Evolutionary conservation across 2,113 vertebrate species (phyloP), one percentile per base, ranked within the genome.

Genomic region (Caranx ignobilis): DNA sequence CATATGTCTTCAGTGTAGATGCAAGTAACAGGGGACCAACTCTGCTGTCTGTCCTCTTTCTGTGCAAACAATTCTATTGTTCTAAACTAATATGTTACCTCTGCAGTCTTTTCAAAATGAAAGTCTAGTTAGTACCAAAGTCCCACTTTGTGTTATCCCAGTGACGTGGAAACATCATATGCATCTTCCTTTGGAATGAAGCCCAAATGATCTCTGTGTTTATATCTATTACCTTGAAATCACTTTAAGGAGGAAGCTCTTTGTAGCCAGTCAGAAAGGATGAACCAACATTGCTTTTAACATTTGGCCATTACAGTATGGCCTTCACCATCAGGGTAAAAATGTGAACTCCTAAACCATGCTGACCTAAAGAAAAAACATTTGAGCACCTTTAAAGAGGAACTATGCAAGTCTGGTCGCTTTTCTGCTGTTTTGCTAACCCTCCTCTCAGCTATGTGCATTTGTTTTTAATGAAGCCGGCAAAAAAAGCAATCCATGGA

Each of bases 141-240:
- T 34, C 5, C 56, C 48, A 45, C 70, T 77, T 80, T 81, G 34
- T 75, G 26, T 41, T 48, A 69, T 79, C 39, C 64, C 55, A 43
- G 15, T 16, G 73, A 41, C 5, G 78, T 37, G 0, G 35, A 61
- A 80, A 75, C 52, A 21, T 11, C 11, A 34, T 65, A 34, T 15
- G 41, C 21, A 16, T 34, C 11, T 45, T 66, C 37, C 70, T 86
- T 26, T 50, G 41, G n/a, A 80, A 59, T 2, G 75, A 80, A 69
- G 45, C 35, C 63, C 61, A 47, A 47, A 16, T 73, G 77, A 79
- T 71, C 54, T 82, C 35, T 70, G 21, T 35, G 35, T 56, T 45
- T 50, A 21, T 21, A 48, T 73, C 35, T 35, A 21, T 43, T 68
- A 45, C 19, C 31, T 15, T 55, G 5, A 39, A 47, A 48, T 65